These are phyloP conservation scores for Actias luna DNA, from an alignment of 2,888 invertebrate species.

Conservation along the genomic window DNA sequence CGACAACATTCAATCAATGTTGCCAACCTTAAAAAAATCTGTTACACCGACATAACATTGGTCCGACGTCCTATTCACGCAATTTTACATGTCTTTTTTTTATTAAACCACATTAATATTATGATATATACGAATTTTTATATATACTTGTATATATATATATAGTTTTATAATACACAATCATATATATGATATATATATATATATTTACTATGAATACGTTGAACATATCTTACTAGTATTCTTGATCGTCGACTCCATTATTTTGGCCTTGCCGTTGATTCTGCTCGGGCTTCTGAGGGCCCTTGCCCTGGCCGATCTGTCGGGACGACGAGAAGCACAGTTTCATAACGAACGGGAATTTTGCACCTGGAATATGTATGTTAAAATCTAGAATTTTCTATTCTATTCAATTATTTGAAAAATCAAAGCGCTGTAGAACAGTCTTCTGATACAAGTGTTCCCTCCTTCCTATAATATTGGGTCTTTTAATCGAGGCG, in stretches of 20 bases:
- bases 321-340: constrained; percentile 93
- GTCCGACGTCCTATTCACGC: constrained; percentile 62
- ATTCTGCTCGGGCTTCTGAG: constrained; percentile 40
- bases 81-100: constrained; percentile 70
- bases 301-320: constrained; percentile 77
- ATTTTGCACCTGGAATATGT: constrained; percentile 92
- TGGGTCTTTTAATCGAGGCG: too few relatives aligned
- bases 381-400: too few relatives aligned
- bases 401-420: too few relatives aligned
- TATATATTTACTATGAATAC: constrained; percentile 16
- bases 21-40: constrained; percentile 28
- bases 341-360: constrained; percentile 98
- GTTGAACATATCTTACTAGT: constrained; percentile 62
- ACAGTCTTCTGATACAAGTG: not conserved
- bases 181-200: constrained; percentile 10
- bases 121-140: constrained; percentile 3
- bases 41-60: constrained; percentile 63
- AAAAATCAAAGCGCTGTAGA: not conserved
- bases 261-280: constrained; percentile 61
- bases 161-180: constrained; percentile 17
- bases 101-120: constrained; percentile 34
- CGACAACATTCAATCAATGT: constrained; percentile 20
- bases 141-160: not conserved
- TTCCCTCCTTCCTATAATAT: too few relatives aligned
- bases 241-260: constrained; percentile 66